Evolutionary conservation across 1,140 invertebrate genomes (phyloP), one percentile per base, ranked within the genome.

Genomic region (Leptopilina clavipes): DNA sequence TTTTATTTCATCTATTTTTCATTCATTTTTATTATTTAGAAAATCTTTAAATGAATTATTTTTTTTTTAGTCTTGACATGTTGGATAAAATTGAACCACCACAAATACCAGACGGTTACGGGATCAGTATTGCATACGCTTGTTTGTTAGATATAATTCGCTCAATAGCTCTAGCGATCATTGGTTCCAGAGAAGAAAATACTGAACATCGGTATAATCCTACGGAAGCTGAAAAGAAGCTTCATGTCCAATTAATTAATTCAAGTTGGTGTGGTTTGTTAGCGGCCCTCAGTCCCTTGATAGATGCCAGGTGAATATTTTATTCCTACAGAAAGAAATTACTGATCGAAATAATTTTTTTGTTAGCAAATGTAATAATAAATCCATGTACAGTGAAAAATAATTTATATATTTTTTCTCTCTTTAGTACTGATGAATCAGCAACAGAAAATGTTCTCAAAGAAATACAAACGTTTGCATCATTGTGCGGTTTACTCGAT

Each of bases 251-350:
- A 88, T 89, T 99, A 19, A 94, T 99, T 3, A 96, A 96, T 85
- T 99, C 97, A 0, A 97, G 97, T 79, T 99, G 98, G 97, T 97
- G 96, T 87, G 97, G 97, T 7, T 90, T 99, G 37, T 91, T 99
- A 14, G 96, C 97, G 82, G 97, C 98, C 9, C 90, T 99, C 31
- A 96, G 96, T 80, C 94, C 98, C 0, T 89, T 99, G 14, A 94
- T 99, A 17, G 98, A 99, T 90, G 97, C 97, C 1, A 98, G 94
- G 94, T 94, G 89, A 74, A 73, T 73, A 25, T 70, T 17, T 45
- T 18, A 44, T 72, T 48, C 43, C 19, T 25, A 40, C 2, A 40
- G 2, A 40, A 40, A n/a, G n/a, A 40, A 40, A 40, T 40, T n/a
- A n/a, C n/a, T n/a, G n/a, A n/a, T n/a, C n/a, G n/a, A n/a, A n/a